Percentiles rank a stretch among this genome's conserved stretches.
These are phyloP conservation scores for Ischnura elegans DNA, from an alignment of 2,888 invertebrate genomes.

Conservation along the genomic window DNA sequence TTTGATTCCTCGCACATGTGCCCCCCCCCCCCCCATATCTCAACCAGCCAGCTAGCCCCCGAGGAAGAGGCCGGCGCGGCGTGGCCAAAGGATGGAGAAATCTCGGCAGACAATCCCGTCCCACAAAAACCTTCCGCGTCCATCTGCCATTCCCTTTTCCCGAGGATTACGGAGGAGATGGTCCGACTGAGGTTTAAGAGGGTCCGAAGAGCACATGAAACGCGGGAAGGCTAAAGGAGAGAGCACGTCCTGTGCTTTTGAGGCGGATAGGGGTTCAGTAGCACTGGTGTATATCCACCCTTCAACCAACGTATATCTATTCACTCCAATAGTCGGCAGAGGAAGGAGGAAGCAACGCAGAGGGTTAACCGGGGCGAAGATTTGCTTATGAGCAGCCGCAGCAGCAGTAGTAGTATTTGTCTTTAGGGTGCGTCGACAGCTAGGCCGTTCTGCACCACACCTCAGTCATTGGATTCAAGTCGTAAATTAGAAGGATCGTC, in stretches of 20 bases:
- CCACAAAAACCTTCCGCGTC: not conserved
- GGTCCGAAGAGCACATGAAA: too few relatives aligned
- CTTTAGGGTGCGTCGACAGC: too few relatives aligned
- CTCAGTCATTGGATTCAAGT: too few relatives aligned
- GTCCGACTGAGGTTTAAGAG: not conserved
- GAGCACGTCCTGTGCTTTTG: not conserved
- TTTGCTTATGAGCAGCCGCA: not conserved
- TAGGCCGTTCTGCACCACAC: too few relatives aligned
- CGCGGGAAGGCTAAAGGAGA: not conserved
- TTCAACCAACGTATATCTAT: not conserved
- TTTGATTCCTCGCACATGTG: not conserved
- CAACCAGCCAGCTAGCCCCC: not conserved
- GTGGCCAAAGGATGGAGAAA: not conserved
- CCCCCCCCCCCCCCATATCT: not conserved
- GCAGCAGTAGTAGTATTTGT: too few relatives aligned
- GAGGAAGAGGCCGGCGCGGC: not conserved
- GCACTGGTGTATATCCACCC: not conserved
- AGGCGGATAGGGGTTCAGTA: not conserved
- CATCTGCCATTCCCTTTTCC: not conserved
- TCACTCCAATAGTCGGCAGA: not conserved
- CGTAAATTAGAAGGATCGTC: too few relatives aligned
- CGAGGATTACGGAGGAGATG: not conserved
- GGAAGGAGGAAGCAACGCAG: not conserved
- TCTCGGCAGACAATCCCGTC: too few relatives aligned
- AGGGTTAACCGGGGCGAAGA: slow-evolving; percentile 20